phyloP scores from a whole-genome alignment of 1,140 invertebrate genomes.

The Zophobas morio region DNA sequence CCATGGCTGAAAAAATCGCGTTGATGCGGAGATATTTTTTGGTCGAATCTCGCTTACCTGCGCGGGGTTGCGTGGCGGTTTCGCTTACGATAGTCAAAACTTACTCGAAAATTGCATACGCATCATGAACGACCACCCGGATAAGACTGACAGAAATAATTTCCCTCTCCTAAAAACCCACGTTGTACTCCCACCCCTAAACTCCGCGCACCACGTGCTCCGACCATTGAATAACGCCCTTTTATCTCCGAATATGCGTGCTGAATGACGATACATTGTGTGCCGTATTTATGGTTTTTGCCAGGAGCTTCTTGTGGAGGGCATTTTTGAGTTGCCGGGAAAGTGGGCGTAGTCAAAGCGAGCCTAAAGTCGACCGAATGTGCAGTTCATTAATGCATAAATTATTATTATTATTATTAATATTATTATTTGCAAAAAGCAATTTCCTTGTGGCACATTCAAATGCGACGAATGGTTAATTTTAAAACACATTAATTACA shows the following conservation, averaged over 20 bases:
- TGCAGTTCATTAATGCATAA: too few species aligned
- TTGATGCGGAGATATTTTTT: not conserved
- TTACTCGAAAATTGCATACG: conserved; percentile 47
- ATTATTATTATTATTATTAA: too few species aligned
- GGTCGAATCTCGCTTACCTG: conserved; percentile 13
- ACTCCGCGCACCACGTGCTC: conserved; percentile 53
- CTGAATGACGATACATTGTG: too few species aligned
- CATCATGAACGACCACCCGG: conserved; percentile 44
- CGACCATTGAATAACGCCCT: conserved; percentile 51
- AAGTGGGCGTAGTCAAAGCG: too few species aligned
- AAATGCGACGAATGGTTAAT: too few species aligned
- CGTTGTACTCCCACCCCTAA: conserved; percentile 53
- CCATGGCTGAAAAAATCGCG: conserved; percentile 61
- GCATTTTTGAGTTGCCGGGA: too few species aligned
- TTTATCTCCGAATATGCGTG: not conserved
- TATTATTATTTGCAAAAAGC: too few species aligned
- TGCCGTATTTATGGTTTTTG: too few species aligned
- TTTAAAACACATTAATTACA: too few species aligned
- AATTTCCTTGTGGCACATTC: too few species aligned
- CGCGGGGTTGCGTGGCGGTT: not conserved
- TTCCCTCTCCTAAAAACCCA: conserved; percentile 49
- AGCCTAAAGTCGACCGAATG: too few species aligned
- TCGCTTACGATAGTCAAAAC: conserved; percentile 38
- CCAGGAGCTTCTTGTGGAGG: too few species aligned
- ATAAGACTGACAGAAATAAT: conserved; percentile 51